phyloP scores from a whole-genome alignment of 2,797 vertebrate species.

The Periophthalmus magnuspinnatus region DNA sequence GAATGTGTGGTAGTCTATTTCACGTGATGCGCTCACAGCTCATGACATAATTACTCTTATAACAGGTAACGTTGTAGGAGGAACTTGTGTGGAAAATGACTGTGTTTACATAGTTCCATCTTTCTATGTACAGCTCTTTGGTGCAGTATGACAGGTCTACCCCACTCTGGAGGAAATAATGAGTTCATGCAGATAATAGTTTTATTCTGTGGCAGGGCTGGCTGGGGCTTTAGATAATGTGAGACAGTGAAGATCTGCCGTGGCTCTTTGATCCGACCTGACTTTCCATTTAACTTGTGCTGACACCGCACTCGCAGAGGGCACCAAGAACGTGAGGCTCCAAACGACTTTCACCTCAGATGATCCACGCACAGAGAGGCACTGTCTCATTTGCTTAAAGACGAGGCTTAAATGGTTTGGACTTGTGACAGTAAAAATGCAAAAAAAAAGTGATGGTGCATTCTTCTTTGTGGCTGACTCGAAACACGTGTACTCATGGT shows the following conservation, averaged over 20 bases:
- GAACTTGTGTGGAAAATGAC: constrained; percentile 33
- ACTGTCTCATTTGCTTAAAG: constrained; percentile 7
- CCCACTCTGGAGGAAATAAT: constrained; percentile 42
- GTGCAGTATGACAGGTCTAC: constrained; percentile 45
- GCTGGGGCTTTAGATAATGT: constrained; percentile 53
- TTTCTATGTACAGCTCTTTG: constrained; percentile 44
- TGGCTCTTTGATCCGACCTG: constrained; percentile 57
- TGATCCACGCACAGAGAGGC: constrained; percentile 6
- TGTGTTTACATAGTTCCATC: constrained; percentile 11
- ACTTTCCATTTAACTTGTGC: constrained; percentile 53
- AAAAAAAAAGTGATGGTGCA: constrained; percentile 3
- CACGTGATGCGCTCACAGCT: not conserved
- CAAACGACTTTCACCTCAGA: constrained; percentile 34
- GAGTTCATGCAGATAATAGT: constrained; percentile 45
- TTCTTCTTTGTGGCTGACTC: constrained; percentile 19
- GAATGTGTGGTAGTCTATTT: too few species aligned
- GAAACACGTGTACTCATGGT: constrained; percentile 17
- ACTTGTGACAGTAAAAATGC: constrained; percentile 11
- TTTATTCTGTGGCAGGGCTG: constrained; percentile 52
- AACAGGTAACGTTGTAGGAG: not conserved
- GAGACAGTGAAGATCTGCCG: constrained; percentile 67
- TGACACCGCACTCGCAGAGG: constrained; percentile 53
- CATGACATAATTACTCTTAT: not conserved
- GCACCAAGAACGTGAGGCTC: constrained; percentile 25
- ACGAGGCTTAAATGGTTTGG: constrained; percentile 8